Base-by-base conservation (phyloP, 2,888 invertebrate species). In the Elgonia sp. region DNA sequence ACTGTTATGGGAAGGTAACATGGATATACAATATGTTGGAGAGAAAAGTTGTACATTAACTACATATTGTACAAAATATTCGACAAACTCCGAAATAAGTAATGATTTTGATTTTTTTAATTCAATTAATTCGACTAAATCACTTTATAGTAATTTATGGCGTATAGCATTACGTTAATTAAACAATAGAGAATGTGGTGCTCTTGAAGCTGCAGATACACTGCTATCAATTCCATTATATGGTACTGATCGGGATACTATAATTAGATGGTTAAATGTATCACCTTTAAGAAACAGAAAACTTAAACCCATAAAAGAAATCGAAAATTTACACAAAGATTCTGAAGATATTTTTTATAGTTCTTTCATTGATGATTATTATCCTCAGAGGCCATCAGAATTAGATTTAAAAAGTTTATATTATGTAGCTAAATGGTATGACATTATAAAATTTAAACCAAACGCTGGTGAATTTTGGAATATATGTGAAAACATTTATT, bases 51-150 rank as follows among this genome's bases (percentile, higher is more conserved):
- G 91, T 16, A 70, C 89, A 12, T 80, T 93, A 40, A 91, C 89
- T 40, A 90, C 88, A 57, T 92, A 92, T 62, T 65, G 91, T 9
- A 93, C 92, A 10, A 93, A 93, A 86, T 93, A 93, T 84, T 88
- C 86, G 20, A 84, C 84, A 37, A 93, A 93, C 90, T 63, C 84
- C 18, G 93, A 93, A 90, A 93, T 91, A 76, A 90, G 87, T 75
- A 86, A 90, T 82, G 69, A 62, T 12, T 67, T 63, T 9, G 90
- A 91, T 29, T 37, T 72, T 12, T 72, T 72, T 55, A 18, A 72
- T 21, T 29, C 37, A n/a, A 4, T 65, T 6, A 12, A 16, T 65
- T 65, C 40, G 7, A 39, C 37, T 40, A 65, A 65, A 40, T 65
- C 65, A 8, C 14, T 65, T 14, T 16, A 18, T n/a, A 60, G 60